These are phyloP conservation scores for Abramis brama DNA, from an alignment of 2,113 vertebrate genomes.

Conservation along the genomic window DNA sequence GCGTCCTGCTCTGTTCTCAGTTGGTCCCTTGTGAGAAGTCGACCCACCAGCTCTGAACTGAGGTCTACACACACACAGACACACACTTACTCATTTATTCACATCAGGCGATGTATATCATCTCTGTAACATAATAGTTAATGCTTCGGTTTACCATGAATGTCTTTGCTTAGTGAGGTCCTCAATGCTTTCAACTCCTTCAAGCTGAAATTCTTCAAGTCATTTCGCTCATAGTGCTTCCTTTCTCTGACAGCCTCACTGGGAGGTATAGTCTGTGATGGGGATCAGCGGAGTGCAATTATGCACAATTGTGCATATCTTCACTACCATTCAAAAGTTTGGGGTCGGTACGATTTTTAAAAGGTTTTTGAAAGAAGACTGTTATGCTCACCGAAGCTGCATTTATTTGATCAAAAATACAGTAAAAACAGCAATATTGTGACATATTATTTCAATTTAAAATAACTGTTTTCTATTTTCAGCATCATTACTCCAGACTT, in stretches of 20 bases:
- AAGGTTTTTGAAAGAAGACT: background rate
- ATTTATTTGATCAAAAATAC: background rate
- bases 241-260: constrained; percentile 53
- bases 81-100: constrained; percentile 16
- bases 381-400: background rate
- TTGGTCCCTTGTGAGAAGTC: constrained; percentile 77
- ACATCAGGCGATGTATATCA: background rate
- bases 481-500: background rate
- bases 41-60: constrained; percentile 78
- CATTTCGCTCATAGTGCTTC: constrained; percentile 46
- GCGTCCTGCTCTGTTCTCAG: constrained; percentile 81
- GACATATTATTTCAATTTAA: background rate
- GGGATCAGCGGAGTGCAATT: background rate
- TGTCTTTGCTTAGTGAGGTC: constrained; percentile 68
- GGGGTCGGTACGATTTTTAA: background rate
- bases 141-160: constrained; percentile 69
- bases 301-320: background rate
- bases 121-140: background rate
- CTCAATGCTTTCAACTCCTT: constrained; percentile 68
- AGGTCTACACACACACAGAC: constrained; percentile 66
- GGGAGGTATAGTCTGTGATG: constrained; percentile 41
- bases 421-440: background rate
- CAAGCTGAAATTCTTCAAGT: constrained; percentile 63
- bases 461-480: background rate
- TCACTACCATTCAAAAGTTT: background rate